Evolutionary conservation across 2,888 invertebrate genomes (phyloP).

Genomic region (Machimus atricapillus): DNA sequence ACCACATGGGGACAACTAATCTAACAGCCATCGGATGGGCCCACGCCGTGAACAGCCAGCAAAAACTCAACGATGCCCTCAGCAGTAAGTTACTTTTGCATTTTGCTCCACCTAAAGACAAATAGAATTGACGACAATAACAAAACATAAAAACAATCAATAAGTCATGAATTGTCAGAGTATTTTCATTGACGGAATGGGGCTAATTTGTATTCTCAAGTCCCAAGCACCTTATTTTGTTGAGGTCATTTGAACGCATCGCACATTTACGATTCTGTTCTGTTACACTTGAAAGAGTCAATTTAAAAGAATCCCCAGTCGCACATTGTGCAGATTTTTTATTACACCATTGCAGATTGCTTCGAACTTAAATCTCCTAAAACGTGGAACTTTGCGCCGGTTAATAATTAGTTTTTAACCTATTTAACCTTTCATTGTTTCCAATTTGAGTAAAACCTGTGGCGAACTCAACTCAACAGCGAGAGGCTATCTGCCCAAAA

Average conservation of each 20-base stretch:
- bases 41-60: slow-evolving; percentile 81
- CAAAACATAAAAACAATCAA: neutral
- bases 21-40: slow-evolving; percentile 81
- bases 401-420: neutral
- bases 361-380: too few species aligned
- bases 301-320: neutral
- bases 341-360: neutral
- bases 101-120: neutral
- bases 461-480: neutral
- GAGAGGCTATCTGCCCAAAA: neutral
- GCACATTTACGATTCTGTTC: neutral
- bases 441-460: neutral
- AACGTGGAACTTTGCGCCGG: neutral
- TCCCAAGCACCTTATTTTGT: neutral
- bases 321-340: neutral
- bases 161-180: neutral
- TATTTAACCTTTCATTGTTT: neutral
- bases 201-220: too few species aligned
- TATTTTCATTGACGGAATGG: neutral
- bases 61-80: slow-evolving; percentile 69
- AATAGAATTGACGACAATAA: neutral
- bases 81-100: slow-evolving; percentile 61
- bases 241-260: neutral
- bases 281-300: neutral
- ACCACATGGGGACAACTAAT: slow-evolving; percentile 62